Percentiles rank a stretch among this genome's conserved stretches.
Conservation (phyloP, 2,888 invertebrate genomes). For the Amblyteles armatorius region DNA sequence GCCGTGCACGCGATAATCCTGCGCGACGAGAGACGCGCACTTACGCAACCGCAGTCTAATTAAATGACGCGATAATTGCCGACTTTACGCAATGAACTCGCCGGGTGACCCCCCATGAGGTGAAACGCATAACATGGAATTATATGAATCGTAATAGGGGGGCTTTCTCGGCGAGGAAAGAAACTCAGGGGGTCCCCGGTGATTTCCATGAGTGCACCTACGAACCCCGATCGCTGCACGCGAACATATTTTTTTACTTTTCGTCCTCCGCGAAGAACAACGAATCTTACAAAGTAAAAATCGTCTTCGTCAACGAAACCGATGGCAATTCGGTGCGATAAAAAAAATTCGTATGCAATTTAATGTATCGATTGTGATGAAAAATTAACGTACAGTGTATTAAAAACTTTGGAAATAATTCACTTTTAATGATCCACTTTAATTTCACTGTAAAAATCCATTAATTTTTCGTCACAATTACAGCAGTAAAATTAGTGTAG, state of each 20-base stretch:
- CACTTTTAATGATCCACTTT: too few species aligned
- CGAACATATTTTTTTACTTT: too few species aligned
- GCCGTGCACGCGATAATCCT: constrained; percentile 64
- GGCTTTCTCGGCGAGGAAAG: constrained; percentile 1
- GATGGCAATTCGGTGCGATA: background rate
- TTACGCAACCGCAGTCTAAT: constrained; percentile 56
- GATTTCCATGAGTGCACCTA: too few species aligned
- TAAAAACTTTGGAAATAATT: too few species aligned
- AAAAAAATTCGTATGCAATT: background rate
- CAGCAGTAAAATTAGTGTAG: too few species aligned
- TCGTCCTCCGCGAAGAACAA: too few species aligned
- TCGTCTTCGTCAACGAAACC: constrained; percentile 44
- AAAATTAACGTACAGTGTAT: too few species aligned
- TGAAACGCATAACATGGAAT: constrained; percentile 63
- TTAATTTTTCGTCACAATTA: too few species aligned
- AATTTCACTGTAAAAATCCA: too few species aligned
- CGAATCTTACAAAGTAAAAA: background rate
- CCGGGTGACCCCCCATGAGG: constrained; percentile 34
- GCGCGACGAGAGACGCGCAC: constrained; percentile 28
- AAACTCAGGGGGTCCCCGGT: background rate
- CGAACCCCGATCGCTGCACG: too few species aligned
- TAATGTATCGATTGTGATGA: too few species aligned
- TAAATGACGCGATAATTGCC: constrained; percentile 66
- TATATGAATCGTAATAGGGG: constrained; percentile 51
- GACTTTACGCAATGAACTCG: constrained; percentile 62